Conservation (phyloP, 2,888 invertebrate species). For the Ecdyonurus torrentis region DNA sequence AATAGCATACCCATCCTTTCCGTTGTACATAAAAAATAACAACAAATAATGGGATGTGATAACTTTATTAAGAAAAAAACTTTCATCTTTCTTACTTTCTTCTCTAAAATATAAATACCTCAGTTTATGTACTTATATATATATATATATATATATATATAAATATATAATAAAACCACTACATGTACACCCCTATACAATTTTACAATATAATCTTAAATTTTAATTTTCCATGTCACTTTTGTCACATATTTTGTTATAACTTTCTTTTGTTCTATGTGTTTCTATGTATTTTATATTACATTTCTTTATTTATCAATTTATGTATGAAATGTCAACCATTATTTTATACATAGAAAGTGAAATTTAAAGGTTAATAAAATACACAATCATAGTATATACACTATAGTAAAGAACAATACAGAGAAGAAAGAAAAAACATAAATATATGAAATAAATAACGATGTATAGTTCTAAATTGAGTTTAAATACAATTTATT, state of each 20-base stretch:
- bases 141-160: no score
- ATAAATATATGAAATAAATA: no score
- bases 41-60: constrained; percentile 1
- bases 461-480: no score
- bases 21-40: constrained; percentile 2
- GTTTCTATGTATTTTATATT: background rate
- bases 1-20: background rate
- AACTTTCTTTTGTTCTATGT: background rate
- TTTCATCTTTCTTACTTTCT: background rate
- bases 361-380: background rate
- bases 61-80: constrained; percentile 4
- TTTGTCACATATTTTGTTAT: background rate
- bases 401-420: no score
- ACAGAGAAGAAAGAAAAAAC: no score
- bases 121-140: no score
- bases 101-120: background rate
- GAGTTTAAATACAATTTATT: no score
- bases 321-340: no score
- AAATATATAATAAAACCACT: background rate
- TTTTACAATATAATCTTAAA: background rate
- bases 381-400: background rate
- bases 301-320: background rate
- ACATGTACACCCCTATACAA: background rate
- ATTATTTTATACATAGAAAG: background rate
- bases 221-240: background rate